phyloP scores from a whole-genome alignment of 2,888 invertebrate species.

The Alcis repandata region DNA sequence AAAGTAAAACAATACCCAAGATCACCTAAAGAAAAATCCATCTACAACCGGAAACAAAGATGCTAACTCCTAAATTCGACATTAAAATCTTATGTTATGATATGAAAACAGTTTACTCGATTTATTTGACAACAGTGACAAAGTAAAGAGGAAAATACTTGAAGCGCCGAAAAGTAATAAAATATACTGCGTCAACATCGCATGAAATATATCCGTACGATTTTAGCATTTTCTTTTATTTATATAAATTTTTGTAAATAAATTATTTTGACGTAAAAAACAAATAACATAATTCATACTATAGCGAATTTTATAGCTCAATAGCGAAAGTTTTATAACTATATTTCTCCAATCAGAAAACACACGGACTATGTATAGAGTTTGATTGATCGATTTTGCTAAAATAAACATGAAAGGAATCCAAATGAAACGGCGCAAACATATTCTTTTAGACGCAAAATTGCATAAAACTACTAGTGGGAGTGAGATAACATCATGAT shows the following conservation, averaged over 20 bases:
- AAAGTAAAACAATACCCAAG: background rate
- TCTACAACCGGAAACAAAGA: background rate
- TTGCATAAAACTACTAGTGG: too few species aligned
- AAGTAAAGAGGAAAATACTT: background rate
- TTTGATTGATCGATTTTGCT: too few species aligned
- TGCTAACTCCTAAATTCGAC: background rate
- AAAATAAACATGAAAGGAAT: too few species aligned
- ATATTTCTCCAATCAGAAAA: too few species aligned
- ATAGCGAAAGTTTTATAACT: too few species aligned
- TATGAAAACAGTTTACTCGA: conserved; percentile 10
- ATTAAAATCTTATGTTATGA: background rate
- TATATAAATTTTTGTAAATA: background rate
- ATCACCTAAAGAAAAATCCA: background rate
- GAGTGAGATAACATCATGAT: too few species aligned
- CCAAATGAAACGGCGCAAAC: too few species aligned
- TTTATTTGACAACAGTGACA: conserved; percentile 23
- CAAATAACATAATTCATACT: too few species aligned
- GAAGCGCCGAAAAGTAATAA: conserved; percentile 11
- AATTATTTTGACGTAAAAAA: too few species aligned
- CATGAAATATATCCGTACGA: background rate
- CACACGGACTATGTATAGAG: too few species aligned
- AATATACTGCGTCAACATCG: conserved; percentile 2
- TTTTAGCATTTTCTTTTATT: background rate
- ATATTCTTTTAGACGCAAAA: too few species aligned
- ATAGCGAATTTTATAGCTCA: too few species aligned